phyloP scores from a whole-genome alignment of 92 coral and sea anemone genomes.

The Nematostella vectensis region DNA sequence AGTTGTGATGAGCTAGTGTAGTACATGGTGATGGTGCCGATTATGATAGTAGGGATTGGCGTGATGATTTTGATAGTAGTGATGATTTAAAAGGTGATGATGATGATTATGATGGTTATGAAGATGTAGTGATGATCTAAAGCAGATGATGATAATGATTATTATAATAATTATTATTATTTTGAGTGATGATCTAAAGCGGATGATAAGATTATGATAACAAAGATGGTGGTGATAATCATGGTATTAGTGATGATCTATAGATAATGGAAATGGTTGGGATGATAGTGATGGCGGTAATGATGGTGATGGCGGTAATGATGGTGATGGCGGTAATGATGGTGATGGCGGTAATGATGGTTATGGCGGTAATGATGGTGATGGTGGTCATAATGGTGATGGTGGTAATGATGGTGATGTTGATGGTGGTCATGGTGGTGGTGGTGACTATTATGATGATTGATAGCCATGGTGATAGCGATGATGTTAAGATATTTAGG shows the following conservation, averaged over 20 bases:
- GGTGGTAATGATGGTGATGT: background rate
- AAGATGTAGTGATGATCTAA: too few relatives aligned
- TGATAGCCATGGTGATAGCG: background rate
- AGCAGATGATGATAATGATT: too few relatives aligned
- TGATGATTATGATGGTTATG: too few relatives aligned
- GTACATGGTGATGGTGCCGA: background rate
- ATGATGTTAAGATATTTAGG: background rate
- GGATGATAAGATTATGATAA: too few relatives aligned
- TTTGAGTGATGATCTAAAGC: too few relatives aligned
- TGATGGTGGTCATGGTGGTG: background rate
- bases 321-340: too few relatives aligned
- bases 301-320: slow-evolving; percentile 1
- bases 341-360: too few relatives aligned
- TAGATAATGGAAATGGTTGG: background rate
- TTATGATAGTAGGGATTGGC: background rate
- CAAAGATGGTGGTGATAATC: background rate
- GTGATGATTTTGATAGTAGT: background rate
- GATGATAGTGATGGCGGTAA: background rate
- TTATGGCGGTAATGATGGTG: too few relatives aligned
- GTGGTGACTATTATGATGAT: too few relatives aligned
- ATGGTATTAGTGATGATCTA: background rate
- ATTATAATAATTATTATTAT: too few relatives aligned
- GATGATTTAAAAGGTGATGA: background rate
- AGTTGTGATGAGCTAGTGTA: too few relatives aligned
- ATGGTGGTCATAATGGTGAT: too few relatives aligned